Conservation (phyloP, 1,140 invertebrate genomes). For the Rhizoglyphus robini region DNA sequence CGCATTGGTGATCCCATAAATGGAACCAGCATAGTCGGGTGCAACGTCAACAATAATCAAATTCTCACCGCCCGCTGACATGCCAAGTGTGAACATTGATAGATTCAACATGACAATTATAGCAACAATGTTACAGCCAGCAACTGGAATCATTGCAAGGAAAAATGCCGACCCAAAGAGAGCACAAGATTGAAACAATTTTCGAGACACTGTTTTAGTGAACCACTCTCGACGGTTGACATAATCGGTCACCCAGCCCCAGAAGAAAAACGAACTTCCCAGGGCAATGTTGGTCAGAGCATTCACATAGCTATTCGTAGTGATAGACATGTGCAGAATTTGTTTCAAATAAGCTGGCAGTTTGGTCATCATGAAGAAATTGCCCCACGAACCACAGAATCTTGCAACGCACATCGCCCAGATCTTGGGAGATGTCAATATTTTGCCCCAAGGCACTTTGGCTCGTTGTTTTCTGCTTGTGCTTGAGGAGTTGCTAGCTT, state of each 20-base stretch:
- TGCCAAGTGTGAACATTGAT: constrained; percentile 24
- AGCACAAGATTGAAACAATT: constrained; percentile 27
- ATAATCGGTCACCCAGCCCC: constrained; percentile 25
- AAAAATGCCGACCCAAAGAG: constrained; percentile 23
- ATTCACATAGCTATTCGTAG: constrained; percentile 29
- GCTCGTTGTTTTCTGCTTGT: background rate
- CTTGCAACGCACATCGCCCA: constrained; percentile 86
- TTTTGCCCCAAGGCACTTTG: constrained; percentile 52
- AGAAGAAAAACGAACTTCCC: constrained; percentile 23
- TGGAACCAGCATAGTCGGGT: constrained; percentile 55
- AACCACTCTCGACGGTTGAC: constrained; percentile 19
- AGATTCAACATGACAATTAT: constrained; percentile 24
- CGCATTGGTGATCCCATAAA: constrained; percentile 54
- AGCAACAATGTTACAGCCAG: constrained; percentile 19
- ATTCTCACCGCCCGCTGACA: constrained; percentile 27
- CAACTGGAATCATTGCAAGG: constrained; percentile 24
- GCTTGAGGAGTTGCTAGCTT: constrained; percentile 16
- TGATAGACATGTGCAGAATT: constrained; percentile 51
- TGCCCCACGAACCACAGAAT: constrained; percentile 78
- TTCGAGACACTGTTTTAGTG: constrained; percentile 24
- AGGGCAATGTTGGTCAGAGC: constrained; percentile 24
- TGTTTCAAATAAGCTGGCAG: constrained; percentile 43
- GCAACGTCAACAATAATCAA: constrained; percentile 48
- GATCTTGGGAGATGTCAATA: constrained; percentile 65
- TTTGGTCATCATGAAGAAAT: constrained; percentile 84